A percentile compares a stretch with the other conserved stretches of the same genome.
Evolutionary conservation across 2,888 invertebrate species (phyloP).

Genomic region (Byasa hedistus): DNA sequence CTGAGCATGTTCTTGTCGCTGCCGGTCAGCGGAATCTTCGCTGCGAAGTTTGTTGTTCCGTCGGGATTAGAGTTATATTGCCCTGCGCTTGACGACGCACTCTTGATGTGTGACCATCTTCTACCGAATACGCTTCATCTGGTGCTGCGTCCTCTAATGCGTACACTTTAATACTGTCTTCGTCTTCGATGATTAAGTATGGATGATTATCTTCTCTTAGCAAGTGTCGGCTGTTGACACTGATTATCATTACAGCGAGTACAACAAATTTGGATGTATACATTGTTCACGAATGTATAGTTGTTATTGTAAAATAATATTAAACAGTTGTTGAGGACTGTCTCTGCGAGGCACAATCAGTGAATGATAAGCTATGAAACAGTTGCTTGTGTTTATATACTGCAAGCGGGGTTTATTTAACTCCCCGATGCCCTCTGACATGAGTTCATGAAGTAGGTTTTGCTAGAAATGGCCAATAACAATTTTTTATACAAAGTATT

Average conservation of each 20-base stretch:
- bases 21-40: conserved; percentile 37
- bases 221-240: conserved; percentile 9
- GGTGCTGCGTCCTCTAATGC: neutral
- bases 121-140: neutral
- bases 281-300: too few relatives aligned
- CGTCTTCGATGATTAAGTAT: conserved; percentile 12
- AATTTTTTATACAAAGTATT: too few relatives aligned
- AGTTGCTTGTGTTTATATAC: too few relatives aligned
- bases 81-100: conserved; percentile 38
- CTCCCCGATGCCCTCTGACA: too few relatives aligned
- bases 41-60: conserved; percentile 38
- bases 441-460: too few relatives aligned
- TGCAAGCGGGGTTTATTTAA: too few relatives aligned
- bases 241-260: neutral
- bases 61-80: conserved; percentile 38
- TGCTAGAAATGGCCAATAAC: too few relatives aligned
- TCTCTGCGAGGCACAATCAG: too few relatives aligned
- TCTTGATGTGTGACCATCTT: neutral
- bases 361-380: too few relatives aligned
- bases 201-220: neutral
- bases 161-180: neutral
- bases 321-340: too few relatives aligned
- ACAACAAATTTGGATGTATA: neutral
- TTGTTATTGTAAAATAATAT: too few relatives aligned
- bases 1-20: conserved; percentile 38